phyloP scores from a whole-genome alignment of 1,140 invertebrate species.

The Drosophila bocqueti region DNA sequence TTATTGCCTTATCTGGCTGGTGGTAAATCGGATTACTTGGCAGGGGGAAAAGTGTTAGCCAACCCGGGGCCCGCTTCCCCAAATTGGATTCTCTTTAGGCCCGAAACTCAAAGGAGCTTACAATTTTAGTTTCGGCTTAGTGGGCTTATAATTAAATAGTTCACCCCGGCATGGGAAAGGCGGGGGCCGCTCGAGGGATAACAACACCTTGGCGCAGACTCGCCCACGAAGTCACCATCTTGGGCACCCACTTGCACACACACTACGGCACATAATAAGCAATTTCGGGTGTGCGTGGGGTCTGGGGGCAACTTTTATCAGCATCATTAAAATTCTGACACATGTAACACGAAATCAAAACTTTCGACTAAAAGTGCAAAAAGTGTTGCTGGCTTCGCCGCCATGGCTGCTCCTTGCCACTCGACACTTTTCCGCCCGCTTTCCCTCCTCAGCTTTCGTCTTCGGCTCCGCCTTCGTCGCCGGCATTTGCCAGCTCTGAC shows the following conservation, averaged over 20 bases:
- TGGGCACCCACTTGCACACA: constrained; percentile 29
- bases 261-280: constrained; percentile 74
- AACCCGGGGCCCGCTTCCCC: constrained; percentile 1
- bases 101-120: constrained; percentile 40
- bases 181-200: constrained; percentile 68
- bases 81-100: constrained; percentile 43
- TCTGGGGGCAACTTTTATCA: constrained; percentile 73
- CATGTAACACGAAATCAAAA: constrained; percentile 84
- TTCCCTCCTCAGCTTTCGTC: not conserved
- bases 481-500: constrained; percentile 19
- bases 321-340: constrained; percentile 84
- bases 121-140: constrained; percentile 46
- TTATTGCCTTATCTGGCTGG: constrained; percentile 42
- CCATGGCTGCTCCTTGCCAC: constrained; percentile 32
- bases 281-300: constrained; percentile 44
- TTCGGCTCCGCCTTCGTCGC: not conserved
- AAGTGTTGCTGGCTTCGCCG: constrained; percentile 60
- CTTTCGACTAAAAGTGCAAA: constrained; percentile 81
- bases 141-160: constrained; percentile 70
- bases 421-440: constrained; percentile 39
- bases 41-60: not conserved
- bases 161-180: constrained; percentile 40
- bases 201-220: constrained; percentile 51
- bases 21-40: constrained; percentile 23
- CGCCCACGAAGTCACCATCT: constrained; percentile 9